Conservation (phyloP, 2,113 vertebrate species). For the Pavo muticus region DNA sequence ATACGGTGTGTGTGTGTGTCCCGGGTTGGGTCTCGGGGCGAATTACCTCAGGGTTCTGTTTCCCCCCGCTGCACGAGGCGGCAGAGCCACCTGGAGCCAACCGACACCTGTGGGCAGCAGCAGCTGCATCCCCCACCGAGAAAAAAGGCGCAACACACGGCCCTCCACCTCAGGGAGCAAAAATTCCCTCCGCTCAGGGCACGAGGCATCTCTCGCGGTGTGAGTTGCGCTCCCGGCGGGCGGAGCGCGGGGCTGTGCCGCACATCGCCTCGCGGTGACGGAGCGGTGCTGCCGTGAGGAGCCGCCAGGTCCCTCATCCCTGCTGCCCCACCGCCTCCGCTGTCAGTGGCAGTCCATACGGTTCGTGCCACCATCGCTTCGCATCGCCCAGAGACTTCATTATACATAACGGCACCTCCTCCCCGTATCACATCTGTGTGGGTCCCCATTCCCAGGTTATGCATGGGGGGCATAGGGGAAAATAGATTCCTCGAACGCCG, state of each 20-base stretch:
- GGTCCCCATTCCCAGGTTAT: not conserved
- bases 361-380: not conserved
- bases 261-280: no score
- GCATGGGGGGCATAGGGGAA: not conserved
- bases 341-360: no score
- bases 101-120: not conserved
- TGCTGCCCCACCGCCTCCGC: no score
- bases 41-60: not conserved
- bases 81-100: not conserved
- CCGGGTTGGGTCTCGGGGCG: accelerated
- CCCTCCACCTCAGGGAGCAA: not conserved
- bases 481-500: not conserved
- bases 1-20: not conserved
- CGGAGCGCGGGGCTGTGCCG: no score
- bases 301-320: no score
- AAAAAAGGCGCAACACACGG: not conserved
- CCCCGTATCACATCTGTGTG: accelerated
- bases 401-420: not conserved
- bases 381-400: not conserved
- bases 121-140: accelerated
- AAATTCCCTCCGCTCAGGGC: not conserved
- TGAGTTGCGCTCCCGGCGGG: not conserved
- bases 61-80: not conserved
- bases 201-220: not conserved
- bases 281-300: not conserved